These are phyloP conservation scores for Ascaphus truei DNA, from an alignment of 2,113 vertebrate genomes.

Conservation along the genomic window DNA sequence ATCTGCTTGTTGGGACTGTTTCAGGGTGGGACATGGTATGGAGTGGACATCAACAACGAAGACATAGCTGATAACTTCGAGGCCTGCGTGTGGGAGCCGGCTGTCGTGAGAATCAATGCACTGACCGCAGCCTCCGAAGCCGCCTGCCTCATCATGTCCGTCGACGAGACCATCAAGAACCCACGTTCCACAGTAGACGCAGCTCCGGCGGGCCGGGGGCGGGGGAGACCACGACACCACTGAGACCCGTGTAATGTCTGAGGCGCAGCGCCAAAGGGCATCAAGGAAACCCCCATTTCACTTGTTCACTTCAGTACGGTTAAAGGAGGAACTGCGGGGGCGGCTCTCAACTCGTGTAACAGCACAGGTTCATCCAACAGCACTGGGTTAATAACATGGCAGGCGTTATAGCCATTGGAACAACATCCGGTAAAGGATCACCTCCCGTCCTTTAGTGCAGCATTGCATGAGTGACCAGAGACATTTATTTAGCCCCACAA, in stretches of 20 bases:
- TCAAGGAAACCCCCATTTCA: not conserved
- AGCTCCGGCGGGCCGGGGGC: constrained; percentile 64
- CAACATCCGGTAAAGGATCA: no score
- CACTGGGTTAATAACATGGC: not conserved
- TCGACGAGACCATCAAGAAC: constrained; percentile 95
- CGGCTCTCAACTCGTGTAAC: not conserved
- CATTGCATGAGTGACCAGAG: no score
- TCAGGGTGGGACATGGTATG: constrained; percentile 89
- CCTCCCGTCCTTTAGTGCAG: no score
- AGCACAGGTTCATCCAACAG: not conserved
- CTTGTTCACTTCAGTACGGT: not conserved
- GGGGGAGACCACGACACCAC: constrained; percentile 73
- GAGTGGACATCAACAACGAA: constrained; percentile 90
- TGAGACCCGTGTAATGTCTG: constrained; percentile 33
- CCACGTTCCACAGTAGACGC: constrained; percentile 73
- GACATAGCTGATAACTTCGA: constrained; percentile 90
- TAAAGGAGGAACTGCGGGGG: not conserved
- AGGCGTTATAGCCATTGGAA: not conserved
- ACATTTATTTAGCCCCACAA: no score
- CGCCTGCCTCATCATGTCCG: constrained; percentile 89
- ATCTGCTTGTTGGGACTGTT: not conserved
- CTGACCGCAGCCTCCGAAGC: constrained; percentile 90
- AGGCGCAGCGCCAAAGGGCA: not conserved
- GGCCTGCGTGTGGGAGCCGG: constrained; percentile 90
- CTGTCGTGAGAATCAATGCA: constrained; percentile 87